Base-by-base conservation (phyloP, 2,797 vertebrate genomes). In the Oreochromis mossambicus region DNA sequence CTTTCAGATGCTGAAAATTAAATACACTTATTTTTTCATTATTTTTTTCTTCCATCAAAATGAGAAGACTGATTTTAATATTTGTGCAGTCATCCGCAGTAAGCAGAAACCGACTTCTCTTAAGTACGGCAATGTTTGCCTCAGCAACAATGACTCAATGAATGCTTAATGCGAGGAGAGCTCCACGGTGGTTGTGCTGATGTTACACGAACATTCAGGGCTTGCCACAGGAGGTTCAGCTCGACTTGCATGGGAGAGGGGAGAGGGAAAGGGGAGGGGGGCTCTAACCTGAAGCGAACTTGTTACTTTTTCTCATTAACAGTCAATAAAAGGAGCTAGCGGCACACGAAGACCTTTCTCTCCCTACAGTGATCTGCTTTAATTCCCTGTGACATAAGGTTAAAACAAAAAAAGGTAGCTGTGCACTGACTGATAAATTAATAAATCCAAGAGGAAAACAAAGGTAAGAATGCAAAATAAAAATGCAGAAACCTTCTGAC, bases 81-180 rank as follows among this genome's bases (percentile, higher is more conserved):
- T 26, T n/a, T 77, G 9, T n/a, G 5, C 17, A 24, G 43, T 58
- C 63, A 52, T 75, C 8, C 34, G 48, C 68, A 43, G 68, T 79
- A 68, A 83, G 83, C 55, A 68, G 78, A 77, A 84, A 26, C 17
- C 50, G 80, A 82, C 21, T 58, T 77, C 24, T 68, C n/a, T 50
- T 82, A 46, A 86, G 78, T 26, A 77, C 55, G 14, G n/a, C 26
- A 84, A 50, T 3, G 36, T 91, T 84, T 85, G 78, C 81, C 73
- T 87, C 83, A 80, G 61, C 82, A 80, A 41, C 84, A 87, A 41
- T 11, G 36, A 41, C 78, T 86, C 51, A 10, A 36, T 93, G 85
- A 91, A 92, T 88, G 78, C 78, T 85, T 90, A 85, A 92, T 91
- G 90, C 55, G 63, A 79, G 85, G 78, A 85, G 83, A 85, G 83